Conservation (phyloP, 2,797 vertebrate genomes). For the Halcyon badia region DNA sequence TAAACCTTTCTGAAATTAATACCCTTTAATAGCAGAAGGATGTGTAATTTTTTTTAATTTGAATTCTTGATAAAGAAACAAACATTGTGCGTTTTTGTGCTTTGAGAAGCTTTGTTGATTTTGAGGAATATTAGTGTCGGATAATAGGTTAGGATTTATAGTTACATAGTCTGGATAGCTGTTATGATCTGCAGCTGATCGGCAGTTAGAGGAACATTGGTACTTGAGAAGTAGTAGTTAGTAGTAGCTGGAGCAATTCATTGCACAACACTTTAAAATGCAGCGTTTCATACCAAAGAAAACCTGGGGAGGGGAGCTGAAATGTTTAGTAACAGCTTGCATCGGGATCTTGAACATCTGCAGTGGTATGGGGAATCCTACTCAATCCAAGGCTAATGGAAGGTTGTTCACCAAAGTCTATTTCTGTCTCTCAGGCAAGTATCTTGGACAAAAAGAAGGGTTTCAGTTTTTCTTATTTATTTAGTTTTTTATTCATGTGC, state of each 20-base stretch:
- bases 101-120: not conserved
- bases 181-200: not conserved
- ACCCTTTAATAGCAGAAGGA: not conserved
- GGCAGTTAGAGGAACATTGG: not conserved
- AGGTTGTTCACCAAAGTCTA: not conserved
- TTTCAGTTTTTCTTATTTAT: not conserved
- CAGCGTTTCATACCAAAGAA: not conserved
- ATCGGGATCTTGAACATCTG: not conserved
- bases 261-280: not conserved
- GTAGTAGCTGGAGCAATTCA: not conserved
- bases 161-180: not conserved
- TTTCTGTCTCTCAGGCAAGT: not conserved
- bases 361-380: not conserved
- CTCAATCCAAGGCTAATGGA: not conserved
- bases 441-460: not conserved
- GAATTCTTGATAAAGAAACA: not conserved
- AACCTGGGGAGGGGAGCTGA: not conserved
- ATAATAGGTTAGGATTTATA: not conserved
- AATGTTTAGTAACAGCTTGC: not conserved
- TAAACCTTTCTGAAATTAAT: not conserved
- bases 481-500: not conserved
- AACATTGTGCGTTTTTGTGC: not conserved
- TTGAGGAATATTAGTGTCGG: not conserved
- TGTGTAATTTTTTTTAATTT: not conserved
- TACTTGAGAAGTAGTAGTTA: not conserved